Evolutionary conservation across 23 tunicate species (phyloP), one percentile per base, ranked within the genome.

Genomic region (Styela clava): DNA sequence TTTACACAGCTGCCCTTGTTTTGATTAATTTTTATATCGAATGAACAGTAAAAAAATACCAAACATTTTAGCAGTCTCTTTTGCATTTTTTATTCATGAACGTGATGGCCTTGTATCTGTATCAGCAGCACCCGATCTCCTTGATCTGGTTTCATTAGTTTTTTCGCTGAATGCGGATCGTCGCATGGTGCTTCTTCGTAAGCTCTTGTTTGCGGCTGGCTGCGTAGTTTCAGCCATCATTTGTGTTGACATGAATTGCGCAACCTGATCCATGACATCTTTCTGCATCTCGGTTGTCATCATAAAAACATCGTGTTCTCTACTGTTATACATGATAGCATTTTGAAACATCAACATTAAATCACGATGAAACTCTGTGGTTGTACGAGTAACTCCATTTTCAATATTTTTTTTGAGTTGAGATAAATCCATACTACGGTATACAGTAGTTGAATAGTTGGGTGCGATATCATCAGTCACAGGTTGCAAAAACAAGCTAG

Each of bases 261-360:
- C 97, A 62, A 94, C 94, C 70, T 94, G 98, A 61, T 85, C 88
- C 85, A 88, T 88, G 63, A 94, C 94, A 52, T 94, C 98, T 52
- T 86, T 83, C 83, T 94, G 94, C 98, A 94, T 94, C 37, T 94
- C 95, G 62, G 82, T 74, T 67, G 98, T 84, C 98, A 88, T 88
- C 86, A 82, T 85, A 68, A 88, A 94, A 31, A 94, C 94, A 68
- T 94, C 98, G 30, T 90, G 94, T 34, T 86, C 89, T 21, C 82
- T 69, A 51, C 79, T 88, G 86, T 94, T 94, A 87, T 94, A 94
- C 98, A 94, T 94, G 63, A 94, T 79, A 35, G 98, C 98, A 34
- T 94, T 94, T 74, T 94, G 95, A 67, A 94, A 94, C 89, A 94
- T 88, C 28, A 88, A 86, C 89, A 94, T 85, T 18, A 94, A 78